Evolutionary conservation across 2,797 vertebrate genomes (phyloP).

Genomic region (Garrulus glandarius): DNA sequence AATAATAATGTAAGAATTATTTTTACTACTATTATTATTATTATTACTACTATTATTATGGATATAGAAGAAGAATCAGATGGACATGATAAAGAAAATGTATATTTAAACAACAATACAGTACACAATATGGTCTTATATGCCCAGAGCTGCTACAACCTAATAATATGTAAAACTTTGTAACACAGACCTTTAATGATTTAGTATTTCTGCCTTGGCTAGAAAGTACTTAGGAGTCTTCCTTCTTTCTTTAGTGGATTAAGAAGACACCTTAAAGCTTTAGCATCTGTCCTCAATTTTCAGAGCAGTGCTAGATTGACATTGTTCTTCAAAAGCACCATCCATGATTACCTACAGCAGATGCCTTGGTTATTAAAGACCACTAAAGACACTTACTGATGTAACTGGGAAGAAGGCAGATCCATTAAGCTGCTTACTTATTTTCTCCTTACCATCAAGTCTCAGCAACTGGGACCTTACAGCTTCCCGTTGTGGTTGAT

Average conservation of each 20-base stretch:
- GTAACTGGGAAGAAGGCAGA: background rate
- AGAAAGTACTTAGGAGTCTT: background rate
- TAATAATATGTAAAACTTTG: background rate
- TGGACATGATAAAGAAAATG: background rate
- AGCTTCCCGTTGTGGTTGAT: background rate
- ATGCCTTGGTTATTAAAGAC: background rate
- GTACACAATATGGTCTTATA: background rate
- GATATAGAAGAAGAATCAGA: background rate
- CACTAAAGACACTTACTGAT: background rate
- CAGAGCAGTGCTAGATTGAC: background rate
- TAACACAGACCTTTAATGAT: background rate
- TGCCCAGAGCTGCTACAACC: background rate
- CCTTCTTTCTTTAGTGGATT: background rate
- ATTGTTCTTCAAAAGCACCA: background rate
- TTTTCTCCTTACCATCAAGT: background rate
- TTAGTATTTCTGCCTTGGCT: background rate
- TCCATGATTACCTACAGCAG: fast-evolving
- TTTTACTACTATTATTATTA: background rate
- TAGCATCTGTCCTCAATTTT: background rate
- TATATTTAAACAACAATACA: background rate
- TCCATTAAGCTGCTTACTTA: background rate
- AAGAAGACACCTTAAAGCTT: background rate
- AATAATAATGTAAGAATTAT: background rate
- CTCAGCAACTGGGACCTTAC: background rate
- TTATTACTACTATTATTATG: background rate